These are phyloP conservation scores for Halcyon badia DNA, from an alignment of 2,797 vertebrate species.

Conservation along the genomic window DNA sequence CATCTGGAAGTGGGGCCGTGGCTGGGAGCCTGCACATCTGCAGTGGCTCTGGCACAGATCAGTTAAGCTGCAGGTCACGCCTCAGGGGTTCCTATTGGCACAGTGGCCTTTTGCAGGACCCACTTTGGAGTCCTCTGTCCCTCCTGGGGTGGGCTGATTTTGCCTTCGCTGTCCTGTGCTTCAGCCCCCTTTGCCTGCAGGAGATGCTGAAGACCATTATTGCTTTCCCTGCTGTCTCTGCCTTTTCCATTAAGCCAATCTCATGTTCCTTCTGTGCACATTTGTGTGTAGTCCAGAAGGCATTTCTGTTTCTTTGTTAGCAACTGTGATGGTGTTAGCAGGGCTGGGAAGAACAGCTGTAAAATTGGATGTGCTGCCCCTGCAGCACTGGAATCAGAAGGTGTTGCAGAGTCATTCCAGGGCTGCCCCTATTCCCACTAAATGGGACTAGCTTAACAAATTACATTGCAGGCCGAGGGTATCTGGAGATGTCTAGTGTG, in stretches of 20 bases:
- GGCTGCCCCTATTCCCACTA: neutral
- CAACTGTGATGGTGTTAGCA: neutral
- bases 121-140: fast-evolving
- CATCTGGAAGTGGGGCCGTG: fast-evolving
- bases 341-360: neutral
- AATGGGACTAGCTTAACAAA: neutral
- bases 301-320: neutral
- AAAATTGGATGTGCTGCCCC: fast-evolving
- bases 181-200: neutral
- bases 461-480: fast-evolving
- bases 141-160: neutral
- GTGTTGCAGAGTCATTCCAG: neutral
- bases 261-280: fast-evolving
- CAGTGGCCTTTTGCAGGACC: neutral
- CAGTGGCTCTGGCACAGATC: neutral
- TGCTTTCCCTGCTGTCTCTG: neutral
- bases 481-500: neutral
- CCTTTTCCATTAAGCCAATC: neutral
- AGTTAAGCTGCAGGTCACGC: neutral
- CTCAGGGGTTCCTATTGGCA: fast-evolving
- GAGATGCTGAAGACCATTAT: fast-evolving
- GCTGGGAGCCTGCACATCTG: neutral
- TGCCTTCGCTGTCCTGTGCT: neutral
- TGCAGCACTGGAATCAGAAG: neutral
- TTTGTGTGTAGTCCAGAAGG: neutral